Evolutionary conservation across 1,140 invertebrate genomes (phyloP), one percentile per base, ranked within the genome.

Genomic region (Trialeurodes vaporariorum): DNA sequence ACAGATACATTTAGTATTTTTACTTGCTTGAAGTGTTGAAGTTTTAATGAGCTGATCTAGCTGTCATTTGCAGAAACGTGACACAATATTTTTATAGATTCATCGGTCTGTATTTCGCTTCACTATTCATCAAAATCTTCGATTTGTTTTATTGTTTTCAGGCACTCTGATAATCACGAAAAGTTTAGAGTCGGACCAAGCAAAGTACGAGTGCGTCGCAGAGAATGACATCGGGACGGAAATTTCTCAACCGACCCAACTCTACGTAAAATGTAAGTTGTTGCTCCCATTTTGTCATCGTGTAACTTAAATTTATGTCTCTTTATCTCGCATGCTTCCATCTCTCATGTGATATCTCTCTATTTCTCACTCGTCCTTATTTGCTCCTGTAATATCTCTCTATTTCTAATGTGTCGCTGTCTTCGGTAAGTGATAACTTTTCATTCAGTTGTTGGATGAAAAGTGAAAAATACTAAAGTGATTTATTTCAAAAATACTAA

Each of bases 191-290:
- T 86, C 87, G 72, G 93, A 96, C 79, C 89, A 94, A 74, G 94
- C 92, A 59, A 92, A 91, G 75, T 96, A 94, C 77, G 93, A 96
- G 75, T 97, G 94, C 77, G 90, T 96, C 12, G 94, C 93, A 0
- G 91, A 93, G 75, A 96, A 96, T 75, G 81, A 85, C 1, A 85
- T 92, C 65, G 96, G 96, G 34, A 94, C 93, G 0, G 92, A 94
- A 76, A 94, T 96, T 78, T 96, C 94, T 0, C 93, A 92, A 72
- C 83, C 87, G n/a, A 88, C 90, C 2, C 87, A 87, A 73, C 83
- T 98, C 26, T 97, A 97, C 80, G 94, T 98, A 49, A 95, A 94
- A 92, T 89, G 93, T 95, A 81, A 82, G 82, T 74, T 17, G 13
- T 13, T 59, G 27, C 11, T 17, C 13, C 11, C 2, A 12, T 2